These are phyloP conservation scores for Sus scrofa DNA, from an alignment of 2,113 vertebrate species.

Conservation along the genomic window T2T-Sscrofa CM000816.6:41316001-41316500, in stretches of 20 bases:
- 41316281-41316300: background rate
- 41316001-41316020: background rate
- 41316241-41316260: conserved; percentile 65
- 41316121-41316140: background rate
- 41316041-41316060: background rate
- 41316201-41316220: conserved; percentile 48
- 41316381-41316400: background rate
- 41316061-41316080: background rate
- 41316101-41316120: conserved; percentile 58
- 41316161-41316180: background rate
- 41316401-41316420: background rate
- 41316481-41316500: background rate
- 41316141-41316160: conserved; percentile 4
- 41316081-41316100: background rate
- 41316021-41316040: background rate
- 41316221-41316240: conserved; percentile 63
- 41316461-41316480: background rate
- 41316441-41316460: background rate
- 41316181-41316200: conserved; percentile 62
- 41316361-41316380: background rate
- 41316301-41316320: background rate
- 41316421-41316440: background rate
- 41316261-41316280: conserved; percentile 41
- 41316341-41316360: background rate
- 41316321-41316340: conserved; percentile 49